Evolutionary conservation across 2,113 vertebrate genomes (phyloP).

Genomic region (Nansenia antarctica): DNA sequence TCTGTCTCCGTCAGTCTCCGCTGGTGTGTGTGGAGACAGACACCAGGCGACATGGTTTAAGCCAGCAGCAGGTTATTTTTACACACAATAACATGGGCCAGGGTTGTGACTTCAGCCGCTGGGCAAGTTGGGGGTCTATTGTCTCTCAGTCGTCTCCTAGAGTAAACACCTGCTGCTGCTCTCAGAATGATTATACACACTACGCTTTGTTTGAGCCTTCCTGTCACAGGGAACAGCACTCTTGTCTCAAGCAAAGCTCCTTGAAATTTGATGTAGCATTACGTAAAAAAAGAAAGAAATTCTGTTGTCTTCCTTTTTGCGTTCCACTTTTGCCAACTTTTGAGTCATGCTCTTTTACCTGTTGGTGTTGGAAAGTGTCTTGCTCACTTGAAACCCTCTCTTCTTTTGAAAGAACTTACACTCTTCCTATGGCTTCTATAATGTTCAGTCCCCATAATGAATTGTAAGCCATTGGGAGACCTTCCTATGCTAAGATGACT

Average conservation of each 20-base stretch:
- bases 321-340: not conserved
- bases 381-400: not conserved
- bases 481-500: too few species aligned
- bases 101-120: constrained; percentile 44
- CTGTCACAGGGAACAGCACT: not conserved
- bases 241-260: not conserved
- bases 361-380: too few species aligned
- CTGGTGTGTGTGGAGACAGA: too few species aligned
- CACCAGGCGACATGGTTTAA: too few species aligned
- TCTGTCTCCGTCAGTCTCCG: too few species aligned
- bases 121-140: constrained; percentile 41
- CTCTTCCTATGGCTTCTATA: not conserved
- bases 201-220: constrained; percentile 6
- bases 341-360: not conserved
- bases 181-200: constrained; percentile 59
- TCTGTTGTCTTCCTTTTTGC: not conserved
- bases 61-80: too few species aligned
- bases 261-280: too few species aligned
- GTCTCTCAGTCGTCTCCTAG: constrained; percentile 32
- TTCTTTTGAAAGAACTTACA: not conserved
- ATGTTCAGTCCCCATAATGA: too few species aligned
- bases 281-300: too few species aligned
- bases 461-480: too few species aligned
- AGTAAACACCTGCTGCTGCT: constrained; percentile 64
- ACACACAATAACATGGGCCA: too few species aligned